Evolutionary conservation across 2,113 vertebrate genomes (phyloP).

Genomic region (Lonchura striata): DNA sequence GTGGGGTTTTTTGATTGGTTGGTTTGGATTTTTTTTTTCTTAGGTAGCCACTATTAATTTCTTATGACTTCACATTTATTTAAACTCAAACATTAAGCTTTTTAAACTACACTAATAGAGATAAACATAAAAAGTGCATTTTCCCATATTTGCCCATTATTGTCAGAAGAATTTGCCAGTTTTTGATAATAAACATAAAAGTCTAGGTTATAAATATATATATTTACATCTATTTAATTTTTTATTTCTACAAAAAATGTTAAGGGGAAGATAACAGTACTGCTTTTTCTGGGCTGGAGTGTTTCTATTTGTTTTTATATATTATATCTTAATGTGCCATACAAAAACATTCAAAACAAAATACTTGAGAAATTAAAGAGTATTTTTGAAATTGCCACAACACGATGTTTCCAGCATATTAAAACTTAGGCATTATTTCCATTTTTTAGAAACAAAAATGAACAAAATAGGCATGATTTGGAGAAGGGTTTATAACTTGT

Average conservation of each 20-base stretch:
- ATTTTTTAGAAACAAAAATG: neutral
- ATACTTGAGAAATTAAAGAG: neutral
- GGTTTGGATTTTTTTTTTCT: neutral
- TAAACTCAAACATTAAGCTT: neutral
- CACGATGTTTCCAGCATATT: neutral
- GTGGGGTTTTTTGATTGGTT: rapidly evolving
- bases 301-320: neutral
- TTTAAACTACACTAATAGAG: neutral
- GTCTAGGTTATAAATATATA: rapidly evolving
- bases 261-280: neutral
- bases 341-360: neutral
- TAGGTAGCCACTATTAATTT: neutral
- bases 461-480: neutral
- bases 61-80: neutral
- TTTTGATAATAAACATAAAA: neutral
- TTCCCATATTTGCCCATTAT: neutral
- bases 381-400: neutral
- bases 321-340: neutral
- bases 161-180: neutral
- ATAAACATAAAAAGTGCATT: neutral
- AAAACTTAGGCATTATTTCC: neutral
- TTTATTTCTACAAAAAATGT: neutral
- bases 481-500: neutral
- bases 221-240: neutral
- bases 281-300: neutral